Conservation (phyloP, 2,888 invertebrate genomes). For the Aproaerema taeniolella region DNA sequence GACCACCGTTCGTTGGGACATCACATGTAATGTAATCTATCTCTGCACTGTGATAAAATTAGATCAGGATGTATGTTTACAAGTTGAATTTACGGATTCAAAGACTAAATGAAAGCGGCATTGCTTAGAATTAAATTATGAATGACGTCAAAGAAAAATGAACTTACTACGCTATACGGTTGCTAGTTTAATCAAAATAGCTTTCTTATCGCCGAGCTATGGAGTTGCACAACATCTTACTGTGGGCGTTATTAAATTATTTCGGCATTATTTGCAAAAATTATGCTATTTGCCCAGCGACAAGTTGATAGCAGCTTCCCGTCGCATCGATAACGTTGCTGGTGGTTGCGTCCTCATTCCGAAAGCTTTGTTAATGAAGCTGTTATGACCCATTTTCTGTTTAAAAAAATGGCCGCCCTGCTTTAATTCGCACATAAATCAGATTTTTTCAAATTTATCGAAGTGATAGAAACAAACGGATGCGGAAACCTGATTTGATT, state of each 20-base stretch:
- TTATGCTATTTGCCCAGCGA: slow-evolving; percentile 68
- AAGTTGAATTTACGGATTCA: no score
- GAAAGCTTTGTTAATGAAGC: slow-evolving; percentile 66
- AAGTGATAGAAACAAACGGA: slow-evolving; percentile 17
- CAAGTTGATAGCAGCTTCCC: slow-evolving; percentile 72
- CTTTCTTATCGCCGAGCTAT: no score
- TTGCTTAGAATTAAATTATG: no score
- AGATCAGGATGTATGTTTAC: no score
- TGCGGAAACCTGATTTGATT: slow-evolving; percentile 3
- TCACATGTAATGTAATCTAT: slow-evolving; percentile 16
- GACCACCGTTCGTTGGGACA: slow-evolving; percentile 21
- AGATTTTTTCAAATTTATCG: slow-evolving; percentile 27
- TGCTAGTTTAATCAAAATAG: no score
- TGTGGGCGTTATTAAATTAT: slow-evolving; percentile 62
- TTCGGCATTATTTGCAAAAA: slow-evolving; percentile 77
- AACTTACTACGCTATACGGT: no score
- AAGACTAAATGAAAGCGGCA: no score
- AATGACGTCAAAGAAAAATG: no score
- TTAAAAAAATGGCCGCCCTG: slow-evolving; percentile 34
- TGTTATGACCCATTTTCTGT: slow-evolving; percentile 70
- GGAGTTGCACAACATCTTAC: no score
- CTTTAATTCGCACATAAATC: slow-evolving; percentile 32
- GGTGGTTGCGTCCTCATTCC: slow-evolving; percentile 64
- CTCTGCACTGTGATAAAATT: slow-evolving; percentile 14
- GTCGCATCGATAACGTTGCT: slow-evolving; percentile 57